These are phyloP conservation scores for Cyclophora punctaria DNA, from an alignment of 2,888 invertebrate genomes.

Conservation along the genomic window DNA sequence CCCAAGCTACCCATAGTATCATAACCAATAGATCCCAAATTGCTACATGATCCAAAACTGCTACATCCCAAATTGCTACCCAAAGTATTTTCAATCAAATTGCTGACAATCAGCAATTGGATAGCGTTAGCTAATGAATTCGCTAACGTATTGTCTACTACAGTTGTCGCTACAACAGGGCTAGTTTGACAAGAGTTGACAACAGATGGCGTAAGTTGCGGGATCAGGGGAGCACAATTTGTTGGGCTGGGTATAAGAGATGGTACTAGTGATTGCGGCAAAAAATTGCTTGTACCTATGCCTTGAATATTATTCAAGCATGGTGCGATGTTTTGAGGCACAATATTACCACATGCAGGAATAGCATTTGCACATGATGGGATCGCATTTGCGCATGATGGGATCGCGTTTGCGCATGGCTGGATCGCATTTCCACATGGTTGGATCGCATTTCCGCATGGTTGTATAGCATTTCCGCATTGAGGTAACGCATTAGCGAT, in stretches of 20 bases:
- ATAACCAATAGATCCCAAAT: background rate
- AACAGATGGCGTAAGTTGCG: background rate
- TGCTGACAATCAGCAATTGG: constrained; percentile 47
- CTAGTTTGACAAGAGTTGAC: background rate
- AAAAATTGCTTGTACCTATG: no score
- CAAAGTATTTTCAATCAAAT: constrained; percentile 33
- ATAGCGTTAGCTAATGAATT: constrained; percentile 48
- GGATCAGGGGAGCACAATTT: background rate
- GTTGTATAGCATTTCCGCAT: background rate
- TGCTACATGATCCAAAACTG: background rate
- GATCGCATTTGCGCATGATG: no score
- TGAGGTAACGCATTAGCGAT: background rate
- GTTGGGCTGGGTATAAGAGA: constrained; percentile 13
- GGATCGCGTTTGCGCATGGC: no score
- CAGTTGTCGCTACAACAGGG: constrained; percentile 30
- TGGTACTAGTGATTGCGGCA: constrained; percentile 9
- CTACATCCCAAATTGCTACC: background rate
- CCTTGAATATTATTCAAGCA: no score
- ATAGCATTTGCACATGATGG: no score
- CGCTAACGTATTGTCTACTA: constrained; percentile 45
- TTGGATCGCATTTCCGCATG: background rate
- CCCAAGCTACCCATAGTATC: background rate
- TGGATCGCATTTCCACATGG: no score
- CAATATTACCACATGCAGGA: no score
- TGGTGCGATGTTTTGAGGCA: no score